Evolutionary conservation across 2,888 invertebrate genomes (phyloP).

Genomic region (Eustalomyia histrio): DNA sequence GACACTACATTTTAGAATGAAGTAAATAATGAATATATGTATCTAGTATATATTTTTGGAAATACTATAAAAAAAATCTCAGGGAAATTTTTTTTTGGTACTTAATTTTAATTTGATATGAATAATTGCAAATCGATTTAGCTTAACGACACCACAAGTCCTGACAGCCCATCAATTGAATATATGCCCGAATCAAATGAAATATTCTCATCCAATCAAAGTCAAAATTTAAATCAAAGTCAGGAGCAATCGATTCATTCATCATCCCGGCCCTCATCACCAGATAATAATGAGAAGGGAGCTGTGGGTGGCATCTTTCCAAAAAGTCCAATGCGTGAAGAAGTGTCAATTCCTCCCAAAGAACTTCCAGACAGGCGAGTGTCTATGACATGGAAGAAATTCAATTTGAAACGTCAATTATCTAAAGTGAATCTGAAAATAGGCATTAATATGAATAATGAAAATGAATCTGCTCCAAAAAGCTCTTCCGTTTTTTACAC

Average conservation of each 20-base stretch:
- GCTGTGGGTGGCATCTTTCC: constrained; percentile 50
- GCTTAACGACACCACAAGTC: constrained; percentile 72
- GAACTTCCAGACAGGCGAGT: constrained; percentile 82
- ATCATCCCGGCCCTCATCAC: constrained; percentile 80
- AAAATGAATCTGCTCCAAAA: constrained; percentile 80
- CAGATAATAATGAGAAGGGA: constrained; percentile 78
- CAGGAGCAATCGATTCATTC: constrained; percentile 73
- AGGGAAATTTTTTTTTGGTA: constrained; percentile 49
- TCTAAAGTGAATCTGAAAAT: constrained; percentile 85
- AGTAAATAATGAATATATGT: not conserved
- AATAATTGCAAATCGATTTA: constrained; percentile 69
- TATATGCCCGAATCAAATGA: constrained; percentile 73
- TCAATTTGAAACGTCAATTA: constrained; percentile 89
- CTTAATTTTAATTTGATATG: constrained; percentile 62
- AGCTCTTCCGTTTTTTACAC: constrained; percentile 77
- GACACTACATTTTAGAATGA: not conserved
- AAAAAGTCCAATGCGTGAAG: constrained; percentile 66
- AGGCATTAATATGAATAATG: constrained; percentile 73
- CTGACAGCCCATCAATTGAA: constrained; percentile 76
- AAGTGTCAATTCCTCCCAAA: constrained; percentile 70
- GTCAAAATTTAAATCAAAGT: constrained; percentile 68
- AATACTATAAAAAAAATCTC: constrained; percentile 29
- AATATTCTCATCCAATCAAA: constrained; percentile 69
- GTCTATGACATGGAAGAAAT: constrained; percentile 87
- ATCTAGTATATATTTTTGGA: not conserved